Conservation (phyloP, 1,140 invertebrate genomes). For the Cyrtorhinus lividipennis region DNA sequence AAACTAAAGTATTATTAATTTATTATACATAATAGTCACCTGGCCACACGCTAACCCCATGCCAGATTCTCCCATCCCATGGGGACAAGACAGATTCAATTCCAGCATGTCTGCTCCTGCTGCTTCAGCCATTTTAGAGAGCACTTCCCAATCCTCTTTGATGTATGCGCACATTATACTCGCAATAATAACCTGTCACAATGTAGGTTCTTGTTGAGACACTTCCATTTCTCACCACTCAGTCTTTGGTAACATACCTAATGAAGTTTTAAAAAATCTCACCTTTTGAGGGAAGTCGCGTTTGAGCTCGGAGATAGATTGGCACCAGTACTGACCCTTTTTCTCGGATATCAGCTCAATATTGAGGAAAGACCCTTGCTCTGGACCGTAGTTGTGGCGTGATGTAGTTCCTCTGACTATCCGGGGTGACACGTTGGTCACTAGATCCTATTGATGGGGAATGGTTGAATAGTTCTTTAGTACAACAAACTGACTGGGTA, state of each 20-base stretch:
- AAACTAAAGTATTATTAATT: background rate
- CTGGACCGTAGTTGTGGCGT: constrained; percentile 81
- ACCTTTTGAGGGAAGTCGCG: constrained; percentile 76
- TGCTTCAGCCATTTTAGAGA: constrained; percentile 62
- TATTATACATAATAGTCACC: constrained; percentile 33
- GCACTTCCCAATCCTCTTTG: constrained; percentile 72
- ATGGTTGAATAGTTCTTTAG: background rate
- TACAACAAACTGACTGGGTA: too few species aligned
- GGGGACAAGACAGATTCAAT: constrained; percentile 92
- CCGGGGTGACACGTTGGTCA: constrained; percentile 92
- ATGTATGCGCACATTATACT: constrained; percentile 93
- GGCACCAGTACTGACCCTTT: constrained; percentile 81
- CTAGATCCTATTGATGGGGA: constrained; percentile 38
- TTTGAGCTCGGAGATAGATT: constrained; percentile 78
- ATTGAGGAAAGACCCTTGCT: constrained; percentile 89
- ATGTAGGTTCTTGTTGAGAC: background rate
- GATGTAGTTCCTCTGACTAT: constrained; percentile 89
- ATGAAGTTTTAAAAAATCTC: constrained; percentile 22
- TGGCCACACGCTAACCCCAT: constrained; percentile 98
- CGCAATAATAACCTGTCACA: constrained; percentile 71
- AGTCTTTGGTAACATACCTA: background rate
- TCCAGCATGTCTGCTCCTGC: constrained; percentile 90
- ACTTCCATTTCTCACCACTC: background rate
- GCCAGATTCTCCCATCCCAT: constrained; percentile 94
- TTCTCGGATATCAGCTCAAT: constrained; percentile 99